Evolutionary conservation across 2,888 invertebrate genomes (phyloP).

Genomic region (Autographa pulchrina): DNA sequence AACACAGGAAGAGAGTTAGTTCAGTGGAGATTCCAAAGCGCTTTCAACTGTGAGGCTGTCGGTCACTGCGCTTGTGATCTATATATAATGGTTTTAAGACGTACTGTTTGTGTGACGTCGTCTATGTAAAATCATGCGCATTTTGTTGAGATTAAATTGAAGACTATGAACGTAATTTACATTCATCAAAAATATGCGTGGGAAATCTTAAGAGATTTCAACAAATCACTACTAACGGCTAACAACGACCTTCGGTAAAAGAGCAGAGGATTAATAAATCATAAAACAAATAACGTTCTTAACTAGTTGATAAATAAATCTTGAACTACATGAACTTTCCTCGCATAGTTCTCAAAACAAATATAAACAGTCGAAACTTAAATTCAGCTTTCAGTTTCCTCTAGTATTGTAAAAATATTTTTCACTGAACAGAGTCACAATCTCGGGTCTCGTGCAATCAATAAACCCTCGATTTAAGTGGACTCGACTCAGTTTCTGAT

Average conservation of each 20-base stretch:
- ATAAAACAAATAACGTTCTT: background rate
- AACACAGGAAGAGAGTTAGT: background rate
- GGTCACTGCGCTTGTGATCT: slow-evolving; percentile 1
- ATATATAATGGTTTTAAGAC: background rate
- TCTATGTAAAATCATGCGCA: background rate
- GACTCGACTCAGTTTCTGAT: background rate
- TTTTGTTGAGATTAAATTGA: background rate
- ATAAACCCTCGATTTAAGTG: background rate
- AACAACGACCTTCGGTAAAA: too few relatives aligned
- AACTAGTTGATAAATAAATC: slow-evolving; percentile 18
- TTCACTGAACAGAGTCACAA: background rate
- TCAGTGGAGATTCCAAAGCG: slow-evolving; percentile 1
- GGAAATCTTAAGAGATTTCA: too few relatives aligned
- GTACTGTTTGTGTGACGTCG: background rate
- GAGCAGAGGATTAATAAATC: background rate
- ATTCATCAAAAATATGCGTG: too few relatives aligned
- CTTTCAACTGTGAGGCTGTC: slow-evolving; percentile 1
- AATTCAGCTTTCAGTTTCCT: background rate
- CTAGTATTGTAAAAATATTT: slow-evolving; percentile 12
- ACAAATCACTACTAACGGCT: too few relatives aligned
- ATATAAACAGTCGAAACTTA: slow-evolving; percentile 9
- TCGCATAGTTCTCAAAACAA: slow-evolving; percentile 11
- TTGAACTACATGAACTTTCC: slow-evolving; percentile 6
- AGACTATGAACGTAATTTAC: too few relatives aligned
- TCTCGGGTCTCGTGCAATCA: background rate